Evolutionary conservation across 2,888 invertebrate genomes (phyloP), one percentile per base, ranked within the genome.

Genomic region (Cacoxenus indagator): DNA sequence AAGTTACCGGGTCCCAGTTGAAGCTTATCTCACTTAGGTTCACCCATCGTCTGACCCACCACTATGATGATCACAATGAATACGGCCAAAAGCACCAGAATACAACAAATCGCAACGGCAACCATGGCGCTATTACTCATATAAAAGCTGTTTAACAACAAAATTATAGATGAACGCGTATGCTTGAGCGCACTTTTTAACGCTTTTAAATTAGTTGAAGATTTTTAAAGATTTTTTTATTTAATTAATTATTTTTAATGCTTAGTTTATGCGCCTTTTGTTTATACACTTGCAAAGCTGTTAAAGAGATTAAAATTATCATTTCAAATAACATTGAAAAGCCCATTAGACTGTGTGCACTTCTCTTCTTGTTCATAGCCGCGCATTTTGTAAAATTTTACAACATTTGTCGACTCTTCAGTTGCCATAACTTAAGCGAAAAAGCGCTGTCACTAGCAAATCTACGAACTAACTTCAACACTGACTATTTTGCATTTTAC

Each of bases 1-100:
- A 87, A 87, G 76, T 88, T 87, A 72, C 88, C 88, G 73, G 88
- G 88, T 87, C 88, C 88, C 88, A 89, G 85, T 75, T 89, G 88
- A 84, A 89, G 88, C 73, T 87, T 87, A 84, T 88, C 88, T 89
- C 89, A 91, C 82, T 90, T 91, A 74, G 91, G 91, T 73, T 89
- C 90, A 82, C 92, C 92, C 86, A 94, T 92, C 82, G 92, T 92
- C 89, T 94, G 93, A 24, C 94, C 94, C 73, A 94, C 93, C 75
- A 94, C 93, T 81, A 94, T 94, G 88, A 94, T 94, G 84, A 94
- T 91, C 76, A 94, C 91, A 82, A 94, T 94, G 90, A 95, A 95
- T 77, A 94, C 94, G 77, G 93, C 92, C 86, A 94, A 90, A 76
- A 95, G 90, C 87, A 94, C 93, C 84, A 94, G 90, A 84, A 95